phyloP scores from a whole-genome alignment of 23 tunicate genomes.

The Styela clava region DNA sequence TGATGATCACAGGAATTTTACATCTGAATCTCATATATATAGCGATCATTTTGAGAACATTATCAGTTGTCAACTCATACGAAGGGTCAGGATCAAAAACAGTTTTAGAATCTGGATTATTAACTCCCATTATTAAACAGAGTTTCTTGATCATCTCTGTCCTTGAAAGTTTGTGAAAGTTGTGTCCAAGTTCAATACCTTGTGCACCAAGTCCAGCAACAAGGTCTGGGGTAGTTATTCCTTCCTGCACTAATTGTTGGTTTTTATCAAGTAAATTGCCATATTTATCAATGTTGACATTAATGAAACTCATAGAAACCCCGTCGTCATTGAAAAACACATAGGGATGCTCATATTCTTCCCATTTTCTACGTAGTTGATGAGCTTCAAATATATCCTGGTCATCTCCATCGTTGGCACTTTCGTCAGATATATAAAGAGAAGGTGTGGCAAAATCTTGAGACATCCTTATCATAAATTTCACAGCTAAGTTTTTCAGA shows the following conservation, averaged over 20 bases:
- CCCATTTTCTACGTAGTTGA: slow-evolving; percentile 51
- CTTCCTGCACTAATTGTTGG: neutral
- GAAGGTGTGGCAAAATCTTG: slow-evolving; percentile 84
- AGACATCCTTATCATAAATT: slow-evolving; percentile 73
- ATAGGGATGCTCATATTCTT: slow-evolving; percentile 49
- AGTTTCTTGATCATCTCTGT: slow-evolving; percentile 36
- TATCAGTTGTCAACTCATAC: slow-evolving; percentile 75
- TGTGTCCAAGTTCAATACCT: slow-evolving; percentile 17
- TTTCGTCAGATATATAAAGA: slow-evolving; percentile 25
- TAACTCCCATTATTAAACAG: slow-evolving; percentile 41
- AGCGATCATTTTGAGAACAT: slow-evolving; percentile 67
- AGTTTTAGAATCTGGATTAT: neutral
- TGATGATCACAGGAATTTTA: slow-evolving; percentile 63
- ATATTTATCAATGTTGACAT: slow-evolving; percentile 21
- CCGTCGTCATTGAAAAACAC: slow-evolving; percentile 57
- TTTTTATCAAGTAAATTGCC: slow-evolving; percentile 42
- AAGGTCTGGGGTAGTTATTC: slow-evolving; percentile 14
- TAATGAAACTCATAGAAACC: slow-evolving; percentile 42
- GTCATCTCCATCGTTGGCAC: neutral
- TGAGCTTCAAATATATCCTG: slow-evolving; percentile 30
- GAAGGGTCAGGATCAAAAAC: slow-evolving; percentile 55
- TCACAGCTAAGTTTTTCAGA: slow-evolving; percentile 51
- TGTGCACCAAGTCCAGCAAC: slow-evolving; percentile 12
- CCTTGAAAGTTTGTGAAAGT: slow-evolving; percentile 43
- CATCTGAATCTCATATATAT: slow-evolving; percentile 71